A percentile compares a stretch with the other conserved stretches of the same genome.
These are phyloP conservation scores for Nanorana parkeri DNA, from an alignment of 2,113 vertebrate genomes.

Conservation along the genomic window DNA sequence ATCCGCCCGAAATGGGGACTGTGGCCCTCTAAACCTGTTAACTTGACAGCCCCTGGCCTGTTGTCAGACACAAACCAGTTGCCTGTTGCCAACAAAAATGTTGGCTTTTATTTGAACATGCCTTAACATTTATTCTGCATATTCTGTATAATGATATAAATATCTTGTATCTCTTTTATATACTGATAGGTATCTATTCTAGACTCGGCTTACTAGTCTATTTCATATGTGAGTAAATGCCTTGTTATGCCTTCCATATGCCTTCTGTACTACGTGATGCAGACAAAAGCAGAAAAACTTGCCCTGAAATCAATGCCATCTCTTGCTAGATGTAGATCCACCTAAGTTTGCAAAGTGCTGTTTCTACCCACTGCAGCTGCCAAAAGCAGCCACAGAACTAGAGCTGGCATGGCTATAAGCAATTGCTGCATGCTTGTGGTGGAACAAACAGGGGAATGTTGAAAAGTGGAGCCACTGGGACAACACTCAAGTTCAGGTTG, in stretches of 20 bases:
- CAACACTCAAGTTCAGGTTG: conserved; percentile 46
- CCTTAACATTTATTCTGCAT: no score
- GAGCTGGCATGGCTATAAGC: conserved; percentile 25
- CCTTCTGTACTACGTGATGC: not conserved
- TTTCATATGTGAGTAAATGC: not conserved
- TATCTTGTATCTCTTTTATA: no score
- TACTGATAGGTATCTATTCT: no score
- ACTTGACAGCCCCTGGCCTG: no score
- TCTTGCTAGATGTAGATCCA: conserved; percentile 10
- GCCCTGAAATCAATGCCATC: not conserved
- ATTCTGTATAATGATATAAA: no score
- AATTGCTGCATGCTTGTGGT: conserved; percentile 45
- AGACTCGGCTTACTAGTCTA: no score
- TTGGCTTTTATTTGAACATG: no score
- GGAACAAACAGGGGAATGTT: conserved; percentile 45
- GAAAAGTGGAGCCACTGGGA: conserved; percentile 34
- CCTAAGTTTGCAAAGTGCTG: not conserved
- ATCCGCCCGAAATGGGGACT: no score
- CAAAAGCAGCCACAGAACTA: conserved; percentile 16
- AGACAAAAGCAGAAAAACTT: not conserved
- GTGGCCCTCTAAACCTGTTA: no score
- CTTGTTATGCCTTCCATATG: not conserved
- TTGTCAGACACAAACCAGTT: no score
- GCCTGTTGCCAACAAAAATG: no score
- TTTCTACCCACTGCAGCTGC: conserved; percentile 7